Evolutionary conservation across 2,797 vertebrate species (phyloP).

Genomic region (Pipistrellus kuhlii): DNA sequence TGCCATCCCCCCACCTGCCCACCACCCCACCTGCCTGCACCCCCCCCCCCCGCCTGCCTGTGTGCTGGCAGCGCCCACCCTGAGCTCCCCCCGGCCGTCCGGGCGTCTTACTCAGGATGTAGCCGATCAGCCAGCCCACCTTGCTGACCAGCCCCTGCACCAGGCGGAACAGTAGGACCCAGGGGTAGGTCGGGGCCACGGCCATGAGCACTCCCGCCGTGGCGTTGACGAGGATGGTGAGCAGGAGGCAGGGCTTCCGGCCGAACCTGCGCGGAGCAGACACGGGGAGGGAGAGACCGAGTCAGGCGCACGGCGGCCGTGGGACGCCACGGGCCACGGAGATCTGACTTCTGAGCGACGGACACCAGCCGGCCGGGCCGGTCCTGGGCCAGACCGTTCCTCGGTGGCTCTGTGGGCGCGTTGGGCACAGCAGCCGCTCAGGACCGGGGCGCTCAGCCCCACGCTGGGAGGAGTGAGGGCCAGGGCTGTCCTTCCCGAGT

Average conservation of each 20-base stretch:
- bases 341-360: not conserved
- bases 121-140: constrained; percentile 84
- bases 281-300: not conserved
- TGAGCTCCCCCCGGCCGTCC: not conserved
- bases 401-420: fast-evolving
- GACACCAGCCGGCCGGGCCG: not conserved
- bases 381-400: not conserved
- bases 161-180: constrained; percentile 79
- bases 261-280: constrained; percentile 81
- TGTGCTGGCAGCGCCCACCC: not conserved
- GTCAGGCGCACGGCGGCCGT: not conserved
- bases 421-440: not conserved
- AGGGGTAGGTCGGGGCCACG: constrained; percentile 73
- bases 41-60: not conserved
- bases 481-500: not conserved
- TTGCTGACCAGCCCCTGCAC: constrained; percentile 88
- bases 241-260: constrained; percentile 82
- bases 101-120: constrained; percentile 81
- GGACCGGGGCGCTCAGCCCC: too few relatives aligned
- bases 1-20: too few relatives aligned
- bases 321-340: not conserved
- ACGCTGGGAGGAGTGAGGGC: not conserved
- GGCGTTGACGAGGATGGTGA: constrained; percentile 74
- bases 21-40: too few relatives aligned
- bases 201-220: constrained; percentile 82